phyloP scores from a whole-genome alignment of 2,113 vertebrate genomes.

The Progne subis region DNA sequence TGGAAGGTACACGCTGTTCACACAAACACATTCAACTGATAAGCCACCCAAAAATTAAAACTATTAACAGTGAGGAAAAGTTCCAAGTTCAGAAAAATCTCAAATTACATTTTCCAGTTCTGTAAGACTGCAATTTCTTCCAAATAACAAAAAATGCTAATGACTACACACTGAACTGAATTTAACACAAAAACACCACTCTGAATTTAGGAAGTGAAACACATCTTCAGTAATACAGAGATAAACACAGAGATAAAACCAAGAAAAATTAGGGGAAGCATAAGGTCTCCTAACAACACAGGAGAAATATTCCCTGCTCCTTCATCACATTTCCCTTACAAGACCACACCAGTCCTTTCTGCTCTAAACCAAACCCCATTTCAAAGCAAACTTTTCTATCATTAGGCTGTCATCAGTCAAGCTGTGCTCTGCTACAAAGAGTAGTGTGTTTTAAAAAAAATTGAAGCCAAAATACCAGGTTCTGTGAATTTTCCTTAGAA shows the following conservation, averaged over 20 bases:
- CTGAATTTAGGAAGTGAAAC: not conserved
- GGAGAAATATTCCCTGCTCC: not conserved
- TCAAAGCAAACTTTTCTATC: constrained; percentile 14
- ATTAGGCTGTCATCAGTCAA: not conserved
- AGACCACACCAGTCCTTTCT: not conserved
- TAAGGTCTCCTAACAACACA: not conserved
- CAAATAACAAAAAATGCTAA: not conserved
- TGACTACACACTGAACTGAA: not conserved
- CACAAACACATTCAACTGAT: not conserved
- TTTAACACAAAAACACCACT: not conserved
- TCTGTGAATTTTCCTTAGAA: constrained; percentile 43
- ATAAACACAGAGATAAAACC: not conserved
- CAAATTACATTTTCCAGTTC: not conserved
- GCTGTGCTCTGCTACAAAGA: not conserved
- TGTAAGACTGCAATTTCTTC: not conserved
- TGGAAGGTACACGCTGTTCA: not conserved
- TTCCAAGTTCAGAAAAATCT: not conserved
- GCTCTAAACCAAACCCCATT: constrained; percentile 16
- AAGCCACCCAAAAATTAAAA: not conserved
- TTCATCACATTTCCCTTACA: not conserved
- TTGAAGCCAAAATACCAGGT: not conserved
- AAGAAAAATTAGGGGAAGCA: not conserved
- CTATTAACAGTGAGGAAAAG: not conserved
- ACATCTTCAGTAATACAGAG: not conserved
- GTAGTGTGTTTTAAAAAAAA: not conserved